Percentiles rank a stretch among this genome's conserved stretches.
Conservation (phyloP, 2,797 vertebrate genomes). For the Antennarius maculatus region DNA sequence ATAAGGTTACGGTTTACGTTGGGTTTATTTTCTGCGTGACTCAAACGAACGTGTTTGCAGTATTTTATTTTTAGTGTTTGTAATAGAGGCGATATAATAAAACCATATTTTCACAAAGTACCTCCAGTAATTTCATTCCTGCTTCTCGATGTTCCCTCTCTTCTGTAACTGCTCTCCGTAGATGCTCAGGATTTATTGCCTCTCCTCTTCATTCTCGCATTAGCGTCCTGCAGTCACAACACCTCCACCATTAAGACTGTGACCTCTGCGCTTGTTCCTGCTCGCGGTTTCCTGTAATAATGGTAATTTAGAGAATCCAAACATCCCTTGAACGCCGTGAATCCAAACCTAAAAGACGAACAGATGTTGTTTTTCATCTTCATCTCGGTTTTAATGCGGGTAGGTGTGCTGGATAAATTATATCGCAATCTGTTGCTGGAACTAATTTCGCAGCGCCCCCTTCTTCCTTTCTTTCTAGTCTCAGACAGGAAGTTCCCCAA, state of each 20-base stretch:
- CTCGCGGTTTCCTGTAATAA: conserved; percentile 15
- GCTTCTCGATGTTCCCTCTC: not conserved
- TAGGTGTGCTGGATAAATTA: conserved; percentile 31
- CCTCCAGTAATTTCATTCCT: not conserved
- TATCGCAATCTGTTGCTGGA: conserved; percentile 41
- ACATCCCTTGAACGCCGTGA: conserved; percentile 4
- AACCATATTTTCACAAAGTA: not conserved
- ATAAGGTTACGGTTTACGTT: no score
- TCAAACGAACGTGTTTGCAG: no score
- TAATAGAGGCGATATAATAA: not conserved
- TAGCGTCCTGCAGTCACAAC: not conserved
- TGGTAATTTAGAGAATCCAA: conserved; percentile 12
- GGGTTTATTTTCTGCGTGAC: no score
- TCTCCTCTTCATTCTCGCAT: conserved; percentile 10
- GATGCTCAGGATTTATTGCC: not conserved
- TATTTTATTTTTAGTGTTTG: no score
- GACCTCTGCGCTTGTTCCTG: conserved; percentile 12
- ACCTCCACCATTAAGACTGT: not conserved
- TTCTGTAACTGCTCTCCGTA: conserved; percentile 5
- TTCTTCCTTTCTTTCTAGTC: conserved; percentile 69
- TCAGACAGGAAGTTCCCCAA: conserved; percentile 81
- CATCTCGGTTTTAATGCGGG: conserved; percentile 33
- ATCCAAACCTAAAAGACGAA: conserved; percentile 24
- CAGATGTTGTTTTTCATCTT: conserved; percentile 43
- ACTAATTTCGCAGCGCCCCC: conserved; percentile 19